Percentiles rank a stretch among this genome's conserved stretches.
Conservation (phyloP, 2,113 vertebrate genomes). For the Apistogramma diplotaenia region DNA sequence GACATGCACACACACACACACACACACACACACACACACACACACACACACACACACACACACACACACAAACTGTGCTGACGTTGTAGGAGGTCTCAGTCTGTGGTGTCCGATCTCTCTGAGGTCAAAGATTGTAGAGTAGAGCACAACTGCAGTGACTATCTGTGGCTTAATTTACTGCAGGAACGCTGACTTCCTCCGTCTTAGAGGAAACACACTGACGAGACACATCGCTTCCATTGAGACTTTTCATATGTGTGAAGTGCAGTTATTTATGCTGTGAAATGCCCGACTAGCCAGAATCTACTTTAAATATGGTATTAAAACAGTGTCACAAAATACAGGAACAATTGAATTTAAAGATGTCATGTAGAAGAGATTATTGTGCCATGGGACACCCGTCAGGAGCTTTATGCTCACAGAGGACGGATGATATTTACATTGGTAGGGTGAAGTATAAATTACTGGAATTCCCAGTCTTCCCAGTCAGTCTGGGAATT, state of each 20-base stretch:
- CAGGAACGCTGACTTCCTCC: neutral
- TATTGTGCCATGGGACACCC: too few species aligned
- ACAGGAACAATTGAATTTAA: too few species aligned
- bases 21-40: neutral
- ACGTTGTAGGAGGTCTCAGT: conserved; percentile 23
- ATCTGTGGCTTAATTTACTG: conserved; percentile 16
- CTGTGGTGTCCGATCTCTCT: neutral
- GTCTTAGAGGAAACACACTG: too few species aligned
- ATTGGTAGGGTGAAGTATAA: neutral
- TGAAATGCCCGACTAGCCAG: neutral
- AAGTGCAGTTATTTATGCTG: neutral
- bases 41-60: conserved; percentile 1
- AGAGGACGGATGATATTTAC: neutral
- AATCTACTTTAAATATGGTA: rapidly evolving
- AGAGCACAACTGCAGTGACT: conserved; percentile 34
- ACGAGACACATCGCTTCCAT: rapidly evolving
- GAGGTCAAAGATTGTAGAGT: conserved; percentile 40
- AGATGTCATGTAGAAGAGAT: neutral
- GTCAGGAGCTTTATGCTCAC: neutral
- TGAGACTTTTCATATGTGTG: rapidly evolving
- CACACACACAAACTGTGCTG: neutral
- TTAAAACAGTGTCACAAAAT: too few species aligned
- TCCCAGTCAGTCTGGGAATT: neutral
- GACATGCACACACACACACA: neutral
- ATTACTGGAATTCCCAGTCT: neutral